A percentile compares a stretch with the other conserved stretches of the same genome.
These are phyloP conservation scores for Agrotis segetum DNA, from an alignment of 2,888 invertebrate species.

Conservation along the genomic window DNA sequence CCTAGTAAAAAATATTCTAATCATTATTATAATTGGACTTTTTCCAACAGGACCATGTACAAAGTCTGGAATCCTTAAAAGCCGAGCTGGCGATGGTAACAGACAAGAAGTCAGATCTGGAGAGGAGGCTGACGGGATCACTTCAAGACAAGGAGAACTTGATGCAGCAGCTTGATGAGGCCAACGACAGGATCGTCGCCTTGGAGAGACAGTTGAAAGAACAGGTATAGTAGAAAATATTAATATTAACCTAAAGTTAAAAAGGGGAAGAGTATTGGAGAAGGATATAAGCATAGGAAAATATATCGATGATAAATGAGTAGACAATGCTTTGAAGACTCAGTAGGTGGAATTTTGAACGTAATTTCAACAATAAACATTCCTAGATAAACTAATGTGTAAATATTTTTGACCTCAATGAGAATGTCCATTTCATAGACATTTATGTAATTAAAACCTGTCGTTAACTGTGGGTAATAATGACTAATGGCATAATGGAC, in stretches of 20 bases:
- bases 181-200: slow-evolving; percentile 96
- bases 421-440: slow-evolving; percentile 1
- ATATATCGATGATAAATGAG: not conserved
- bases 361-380: slow-evolving; percentile 21
- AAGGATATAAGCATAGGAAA: not conserved
- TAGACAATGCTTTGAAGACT: not conserved
- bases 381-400: slow-evolving; percentile 18
- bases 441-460: slow-evolving; percentile 14
- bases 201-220: slow-evolving; percentile 96
- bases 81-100: slow-evolving; percentile 96
- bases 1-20: too few species aligned
- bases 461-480: slow-evolving; percentile 27
- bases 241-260: too few species aligned
- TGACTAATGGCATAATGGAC: not conserved
- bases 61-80: slow-evolving; percentile 96
- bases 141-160: slow-evolving; percentile 95
- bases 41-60: slow-evolving; percentile 95
- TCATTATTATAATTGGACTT: not conserved
- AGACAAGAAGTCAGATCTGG: slow-evolving; percentile 96
- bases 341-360: not conserved
- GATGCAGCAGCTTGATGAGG: slow-evolving; percentile 96
- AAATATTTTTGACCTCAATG: slow-evolving; percentile 30
- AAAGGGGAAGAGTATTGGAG: too few species aligned
- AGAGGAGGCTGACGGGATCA: slow-evolving; percentile 94
- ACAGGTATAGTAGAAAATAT: slow-evolving; percentile 90